Base-by-base conservation (phyloP, 2,888 invertebrate species). In the Schizaphis graminum region DNA sequence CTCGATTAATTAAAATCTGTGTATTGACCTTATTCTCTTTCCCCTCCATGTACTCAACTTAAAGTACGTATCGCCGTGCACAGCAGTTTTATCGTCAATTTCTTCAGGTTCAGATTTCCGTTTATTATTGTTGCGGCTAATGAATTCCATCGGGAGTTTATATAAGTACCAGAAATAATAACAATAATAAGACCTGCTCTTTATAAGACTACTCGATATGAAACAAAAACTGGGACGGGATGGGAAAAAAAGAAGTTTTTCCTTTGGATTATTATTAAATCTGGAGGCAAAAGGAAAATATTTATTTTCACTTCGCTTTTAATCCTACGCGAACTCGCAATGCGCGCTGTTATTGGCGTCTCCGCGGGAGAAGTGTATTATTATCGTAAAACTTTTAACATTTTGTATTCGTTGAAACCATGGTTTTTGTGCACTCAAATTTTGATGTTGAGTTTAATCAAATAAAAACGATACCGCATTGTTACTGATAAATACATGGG, bases 261-360 rank as follows among this genome's bases (percentile, higher is more conserved):
- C 90, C 94, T 90, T 94, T 85, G 94, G 94, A 94, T 94, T 94
- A 94, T 93, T 93, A 93, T 94, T 94, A 94, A 94, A 94, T 94
- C 94, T 91, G 85, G 67, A 85, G 85, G 94, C 90, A 90, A 94
- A 94, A 94, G 53, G 94, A 94, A 94, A 94, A 94, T 94, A 94
- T 94, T 94, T 94, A 94, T 94, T 94, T 94, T 94, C 94, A 94
- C 94, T 94, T 94, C 86, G 94, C 86, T 94, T 94, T 94, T 94
- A 94, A 94, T 94, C 94, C 94, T 94, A 86, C 86, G 90, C 86
- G 85, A 61, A 90, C 61, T 90, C 87, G 91, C 88, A 77, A 56
- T 61, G 77, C 91, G 84, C 49, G 77, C 41, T 49, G 85, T 90
- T 93, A 89, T 89, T 90, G 93, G 93, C 93, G 93, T 93, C 93